Percentiles rank a stretch among this genome's conserved stretches.
phyloP scores from a whole-genome alignment of 37 sponge, comb jelly and placozoan species.

The Mnemiopsis leidyi region DNA sequence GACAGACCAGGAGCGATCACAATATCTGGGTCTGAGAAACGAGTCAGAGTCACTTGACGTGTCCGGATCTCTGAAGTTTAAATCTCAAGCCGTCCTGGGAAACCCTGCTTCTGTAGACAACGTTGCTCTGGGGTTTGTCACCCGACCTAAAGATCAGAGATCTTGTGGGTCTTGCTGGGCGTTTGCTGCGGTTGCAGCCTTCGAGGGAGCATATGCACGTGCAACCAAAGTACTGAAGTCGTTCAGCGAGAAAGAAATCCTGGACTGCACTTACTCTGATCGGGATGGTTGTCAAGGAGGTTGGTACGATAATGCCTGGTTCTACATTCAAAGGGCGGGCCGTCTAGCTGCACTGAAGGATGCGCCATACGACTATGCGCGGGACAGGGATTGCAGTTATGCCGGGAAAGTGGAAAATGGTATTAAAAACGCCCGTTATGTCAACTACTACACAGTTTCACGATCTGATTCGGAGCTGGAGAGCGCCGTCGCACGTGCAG shows the following conservation, averaged over 20 bases:
- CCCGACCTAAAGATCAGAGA: not conserved
- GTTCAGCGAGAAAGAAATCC: not conserved
- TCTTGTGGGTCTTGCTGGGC: conserved; percentile 20
- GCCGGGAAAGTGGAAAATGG: not conserved
- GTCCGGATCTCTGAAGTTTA: not conserved
- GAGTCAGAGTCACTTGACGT: not conserved
- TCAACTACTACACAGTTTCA: not conserved
- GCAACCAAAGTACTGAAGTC: conserved; percentile 17
- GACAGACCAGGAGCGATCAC: not conserved
- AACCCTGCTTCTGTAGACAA: not conserved
- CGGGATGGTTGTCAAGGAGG: conserved; percentile 24
- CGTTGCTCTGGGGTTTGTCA: not conserved
- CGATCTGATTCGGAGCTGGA: not conserved
- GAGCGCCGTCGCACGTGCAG: not conserved
- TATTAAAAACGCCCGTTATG: not conserved
- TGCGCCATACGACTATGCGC: not conserved
- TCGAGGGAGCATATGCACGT: conserved; percentile 12
- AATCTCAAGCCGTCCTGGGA: not conserved
- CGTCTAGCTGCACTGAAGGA: not conserved
- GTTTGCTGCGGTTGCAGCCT: not conserved
- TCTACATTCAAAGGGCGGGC: not conserved
- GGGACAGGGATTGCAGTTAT: not conserved
- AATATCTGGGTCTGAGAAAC: not conserved
- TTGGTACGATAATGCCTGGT: conserved; percentile 5
- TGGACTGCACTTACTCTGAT: not conserved